A percentile compares a stretch with the other conserved stretches of the same genome.
phyloP scores from a whole-genome alignment of 23 tunicate genomes.

The Halocynthia aurantium region DNA sequence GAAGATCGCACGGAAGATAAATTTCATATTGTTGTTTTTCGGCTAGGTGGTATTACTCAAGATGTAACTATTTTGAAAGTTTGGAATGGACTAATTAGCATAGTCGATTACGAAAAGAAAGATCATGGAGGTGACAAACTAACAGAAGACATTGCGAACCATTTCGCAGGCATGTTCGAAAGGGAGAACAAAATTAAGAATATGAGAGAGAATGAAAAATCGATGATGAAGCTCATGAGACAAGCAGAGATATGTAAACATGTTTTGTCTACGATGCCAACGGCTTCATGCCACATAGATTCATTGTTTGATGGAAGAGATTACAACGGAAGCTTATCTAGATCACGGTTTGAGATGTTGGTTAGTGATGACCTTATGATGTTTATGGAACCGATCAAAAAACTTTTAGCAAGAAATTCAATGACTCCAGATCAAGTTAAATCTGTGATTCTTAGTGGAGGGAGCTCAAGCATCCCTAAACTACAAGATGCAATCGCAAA shows the following conservation, averaged over 20 bases:
- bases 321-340: constrained; percentile 10
- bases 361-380: constrained; percentile 9
- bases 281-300: constrained; percentile 20
- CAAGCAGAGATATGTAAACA: constrained; percentile 22
- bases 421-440: not conserved
- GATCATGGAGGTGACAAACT: constrained; percentile 12
- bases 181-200: not conserved
- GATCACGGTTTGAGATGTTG: constrained; percentile 25
- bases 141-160: constrained; percentile 20
- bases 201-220: not conserved
- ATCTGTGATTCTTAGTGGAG: constrained; percentile 15
- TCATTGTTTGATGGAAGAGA: constrained; percentile 21
- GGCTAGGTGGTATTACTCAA: constrained; percentile 19
- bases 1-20: not conserved
- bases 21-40: constrained; percentile 13
- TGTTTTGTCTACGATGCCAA: constrained; percentile 22
- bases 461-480: constrained; percentile 16
- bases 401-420: not conserved
- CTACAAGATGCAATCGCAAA: constrained; percentile 11
- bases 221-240: constrained; percentile 11
- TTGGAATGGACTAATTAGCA: constrained; percentile 5
- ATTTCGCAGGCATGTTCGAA: constrained; percentile 19
- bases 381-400: constrained; percentile 11
- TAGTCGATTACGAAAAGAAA: not conserved
- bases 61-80: constrained; percentile 3